A percentile compares a stretch with the other conserved stretches of the same genome.
Conservation (phyloP, 2,113 vertebrate genomes). For the Cettia cetti region DNA sequence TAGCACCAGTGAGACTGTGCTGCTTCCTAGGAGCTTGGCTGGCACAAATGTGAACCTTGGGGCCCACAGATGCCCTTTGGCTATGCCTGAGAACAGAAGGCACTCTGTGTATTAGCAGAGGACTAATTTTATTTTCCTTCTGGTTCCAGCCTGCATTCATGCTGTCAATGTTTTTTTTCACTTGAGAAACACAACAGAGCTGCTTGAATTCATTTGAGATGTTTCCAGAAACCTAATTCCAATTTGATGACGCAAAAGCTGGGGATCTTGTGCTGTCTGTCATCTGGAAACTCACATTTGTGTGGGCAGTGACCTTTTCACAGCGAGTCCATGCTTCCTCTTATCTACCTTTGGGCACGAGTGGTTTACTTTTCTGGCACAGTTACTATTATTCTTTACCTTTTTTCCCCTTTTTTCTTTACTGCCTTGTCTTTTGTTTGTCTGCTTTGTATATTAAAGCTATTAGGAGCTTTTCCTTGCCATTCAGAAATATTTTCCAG, state of each 20-base stretch:
- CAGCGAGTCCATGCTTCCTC: background rate
- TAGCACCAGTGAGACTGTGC: background rate
- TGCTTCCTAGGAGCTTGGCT: background rate
- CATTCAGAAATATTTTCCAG: background rate
- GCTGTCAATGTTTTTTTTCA: background rate
- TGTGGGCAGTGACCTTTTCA: background rate
- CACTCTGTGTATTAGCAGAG: background rate
- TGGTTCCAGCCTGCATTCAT: background rate
- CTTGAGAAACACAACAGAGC: background rate
- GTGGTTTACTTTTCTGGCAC: background rate
- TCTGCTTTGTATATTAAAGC: background rate
- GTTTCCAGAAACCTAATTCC: background rate
- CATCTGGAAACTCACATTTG: background rate
- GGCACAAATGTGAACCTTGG: background rate
- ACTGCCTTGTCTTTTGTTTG: background rate
- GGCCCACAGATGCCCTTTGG: background rate
- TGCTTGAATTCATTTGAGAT: background rate
- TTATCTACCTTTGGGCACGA: background rate
- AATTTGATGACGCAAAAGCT: background rate
- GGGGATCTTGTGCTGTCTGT: background rate
- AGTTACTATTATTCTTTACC: background rate
- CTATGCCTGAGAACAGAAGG: background rate
- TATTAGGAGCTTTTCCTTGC: background rate
- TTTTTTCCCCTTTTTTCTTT: fast-evolving
- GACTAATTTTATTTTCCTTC: background rate